These are phyloP conservation scores for Ips nitidus DNA, from an alignment of 1,140 invertebrate species.

Conservation along the genomic window DNA sequence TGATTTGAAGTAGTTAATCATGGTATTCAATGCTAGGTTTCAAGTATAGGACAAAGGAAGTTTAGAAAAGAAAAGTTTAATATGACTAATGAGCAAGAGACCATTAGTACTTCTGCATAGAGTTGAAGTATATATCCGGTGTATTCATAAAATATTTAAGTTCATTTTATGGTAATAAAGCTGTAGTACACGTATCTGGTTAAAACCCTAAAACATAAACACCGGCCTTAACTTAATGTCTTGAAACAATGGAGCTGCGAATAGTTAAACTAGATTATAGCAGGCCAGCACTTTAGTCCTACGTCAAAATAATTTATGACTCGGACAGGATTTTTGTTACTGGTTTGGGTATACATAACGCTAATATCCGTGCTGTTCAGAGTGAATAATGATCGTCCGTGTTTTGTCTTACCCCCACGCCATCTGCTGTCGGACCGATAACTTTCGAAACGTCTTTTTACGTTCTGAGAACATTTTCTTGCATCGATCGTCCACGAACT, in stretches of 20 bases:
- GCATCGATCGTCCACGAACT: conserved; percentile 47
- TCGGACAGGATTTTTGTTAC: conserved; percentile 50
- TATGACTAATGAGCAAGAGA: no score
- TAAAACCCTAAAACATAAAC: conserved; percentile 33
- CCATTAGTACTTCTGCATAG: no score
- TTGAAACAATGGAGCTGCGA: conserved; percentile 36
- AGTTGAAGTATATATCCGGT: no score
- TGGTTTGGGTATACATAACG: conserved; percentile 50
- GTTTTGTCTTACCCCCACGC: conserved; percentile 50
- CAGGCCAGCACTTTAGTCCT: conserved; percentile 45
- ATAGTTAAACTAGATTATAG: conserved; percentile 38
- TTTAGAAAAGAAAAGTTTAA: no score
- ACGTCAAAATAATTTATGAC: conserved; percentile 52
- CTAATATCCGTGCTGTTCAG: conserved; percentile 50
- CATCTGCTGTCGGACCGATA: conserved; percentile 32
- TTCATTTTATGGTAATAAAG: conserved; percentile 37
- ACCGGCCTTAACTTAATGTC: conserved; percentile 33
- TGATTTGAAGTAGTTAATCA: no score
- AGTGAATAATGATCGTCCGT: conserved; percentile 52
- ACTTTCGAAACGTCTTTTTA: conserved; percentile 54
- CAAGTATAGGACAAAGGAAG: no score
- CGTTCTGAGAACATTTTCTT: conserved; percentile 53
- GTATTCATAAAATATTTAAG: conserved; percentile 29
- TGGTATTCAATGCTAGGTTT: no score
- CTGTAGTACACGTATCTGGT: conserved; percentile 37